Conservation (phyloP, 2,888 invertebrate species). For the Troides aeacus region DNA sequence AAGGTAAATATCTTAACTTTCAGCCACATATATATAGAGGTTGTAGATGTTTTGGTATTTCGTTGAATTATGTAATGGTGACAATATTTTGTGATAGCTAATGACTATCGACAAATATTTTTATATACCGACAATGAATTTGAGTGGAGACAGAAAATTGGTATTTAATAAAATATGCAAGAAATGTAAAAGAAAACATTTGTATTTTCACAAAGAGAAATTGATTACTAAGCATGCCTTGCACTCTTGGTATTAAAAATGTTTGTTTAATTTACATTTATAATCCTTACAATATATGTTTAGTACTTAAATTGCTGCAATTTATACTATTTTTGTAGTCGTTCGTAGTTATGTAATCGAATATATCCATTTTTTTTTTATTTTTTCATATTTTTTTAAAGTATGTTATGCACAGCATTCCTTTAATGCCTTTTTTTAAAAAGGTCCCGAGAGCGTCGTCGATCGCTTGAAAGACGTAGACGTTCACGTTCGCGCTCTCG, state of each 20-base stretch:
- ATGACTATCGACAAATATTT: neutral
- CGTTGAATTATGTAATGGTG: neutral
- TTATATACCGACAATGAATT: neutral
- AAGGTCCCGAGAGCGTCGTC: conserved; percentile 76
- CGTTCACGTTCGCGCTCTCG: conserved; percentile 73
- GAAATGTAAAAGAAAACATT: no score
- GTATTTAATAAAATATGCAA: no score
- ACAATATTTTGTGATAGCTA: neutral
- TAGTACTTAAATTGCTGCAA: neutral
- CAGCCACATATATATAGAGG: neutral
- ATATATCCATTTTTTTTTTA: neutral
- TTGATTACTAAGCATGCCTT: no score
- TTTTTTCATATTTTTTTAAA: conserved; percentile 1
- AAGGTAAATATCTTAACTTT: conserved; percentile 43
- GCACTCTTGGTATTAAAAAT: neutral
- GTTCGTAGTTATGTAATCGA: neutral
- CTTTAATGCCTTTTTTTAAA: conserved; percentile 29
- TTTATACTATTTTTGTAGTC: neutral
- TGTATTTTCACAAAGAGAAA: no score
- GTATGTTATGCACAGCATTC: conserved; percentile 6
- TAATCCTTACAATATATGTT: neutral
- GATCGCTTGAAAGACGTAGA: conserved; percentile 73
- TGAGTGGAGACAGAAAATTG: no score
- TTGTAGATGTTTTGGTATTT: neutral
- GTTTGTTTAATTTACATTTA: neutral